A percentile compares a stretch with the other conserved stretches of the same genome.
Evolutionary conservation across 30 jellyfish, hydroid and myxozoan genomes (phyloP).

Genomic region (Pelagia noctiluca): DNA sequence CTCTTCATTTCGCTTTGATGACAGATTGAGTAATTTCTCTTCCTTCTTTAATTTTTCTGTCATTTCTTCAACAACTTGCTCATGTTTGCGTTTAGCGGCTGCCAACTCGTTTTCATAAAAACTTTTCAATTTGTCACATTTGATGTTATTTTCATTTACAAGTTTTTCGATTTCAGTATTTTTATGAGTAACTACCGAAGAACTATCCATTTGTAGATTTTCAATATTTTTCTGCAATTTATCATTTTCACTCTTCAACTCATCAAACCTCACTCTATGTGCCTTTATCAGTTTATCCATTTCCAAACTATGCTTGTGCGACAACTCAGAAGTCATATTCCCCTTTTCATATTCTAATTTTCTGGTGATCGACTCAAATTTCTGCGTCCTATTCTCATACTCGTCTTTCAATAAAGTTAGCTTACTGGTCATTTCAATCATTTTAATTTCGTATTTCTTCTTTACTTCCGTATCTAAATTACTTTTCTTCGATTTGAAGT

Average conservation of each 20-base stretch:
- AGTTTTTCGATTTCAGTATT: conserved; percentile 48
- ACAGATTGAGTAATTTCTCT: conserved; percentile 27
- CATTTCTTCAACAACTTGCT: conserved; percentile 14
- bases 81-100: conserved; percentile 60
- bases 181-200: conserved; percentile 17
- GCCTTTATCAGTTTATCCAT: conserved; percentile 77
- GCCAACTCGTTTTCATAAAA: conserved; percentile 80
- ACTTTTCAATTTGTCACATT: conserved; percentile 65
- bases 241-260: conserved; percentile 50
- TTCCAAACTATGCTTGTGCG: conserved; percentile 65
- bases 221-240: conserved; percentile 36
- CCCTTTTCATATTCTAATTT: conserved; percentile 67
- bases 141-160: conserved; percentile 64
- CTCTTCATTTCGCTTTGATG: conserved; percentile 57
- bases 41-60: conserved; percentile 53
- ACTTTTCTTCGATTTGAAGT: conserved; percentile 12
- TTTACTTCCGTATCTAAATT: conserved; percentile 35
- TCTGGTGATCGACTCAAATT: conserved; percentile 41
- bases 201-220: conserved; percentile 11
- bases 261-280: conserved; percentile 74
- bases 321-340: conserved; percentile 18
- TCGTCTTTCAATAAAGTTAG: conserved; percentile 51
- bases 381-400: conserved; percentile 60
- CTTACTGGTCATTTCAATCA: conserved; percentile 27
- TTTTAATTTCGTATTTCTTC: conserved; percentile 57